A percentile compares a stretch with the other conserved stretches of the same genome.
Conservation (phyloP, 2,888 invertebrate species). For the Cheilosia soror region DNA sequence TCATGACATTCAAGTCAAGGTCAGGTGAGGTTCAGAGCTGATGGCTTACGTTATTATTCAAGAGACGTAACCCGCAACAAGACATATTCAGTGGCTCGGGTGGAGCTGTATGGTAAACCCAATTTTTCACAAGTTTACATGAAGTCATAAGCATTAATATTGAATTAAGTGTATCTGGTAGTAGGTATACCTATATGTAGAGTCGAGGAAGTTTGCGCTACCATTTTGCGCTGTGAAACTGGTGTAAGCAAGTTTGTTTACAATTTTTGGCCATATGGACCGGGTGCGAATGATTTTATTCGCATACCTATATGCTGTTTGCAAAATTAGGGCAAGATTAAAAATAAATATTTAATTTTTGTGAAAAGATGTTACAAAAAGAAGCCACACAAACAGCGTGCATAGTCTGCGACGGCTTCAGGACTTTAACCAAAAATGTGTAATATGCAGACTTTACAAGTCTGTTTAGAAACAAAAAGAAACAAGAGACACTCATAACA, state of each 20-base stretch:
- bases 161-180: slow-evolving; percentile 6
- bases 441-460: no score
- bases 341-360: no score
- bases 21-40: slow-evolving; percentile 42
- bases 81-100: background rate
- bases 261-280: slow-evolving; percentile 4
- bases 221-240: slow-evolving; percentile 32
- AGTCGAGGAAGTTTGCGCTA: background rate
- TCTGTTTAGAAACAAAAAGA: no score
- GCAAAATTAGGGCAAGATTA: slow-evolving; percentile 4
- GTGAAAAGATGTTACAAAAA: no score
- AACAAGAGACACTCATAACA: no score
- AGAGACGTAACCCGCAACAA: slow-evolving; percentile 9
- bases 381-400: no score
- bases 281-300: background rate
- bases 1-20: slow-evolving; percentile 68
- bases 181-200: background rate
- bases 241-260: slow-evolving; percentile 8
- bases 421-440: no score
- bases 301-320: background rate
- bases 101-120: background rate
- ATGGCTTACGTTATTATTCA: slow-evolving; percentile 54
- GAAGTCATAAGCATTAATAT: slow-evolving; percentile 52
- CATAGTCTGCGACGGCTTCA: no score
- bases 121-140: slow-evolving; percentile 51